Evolutionary conservation across 2,113 vertebrate genomes (phyloP), one percentile per base, ranked within the genome.

Genomic region (Motacilla alba): DNA sequence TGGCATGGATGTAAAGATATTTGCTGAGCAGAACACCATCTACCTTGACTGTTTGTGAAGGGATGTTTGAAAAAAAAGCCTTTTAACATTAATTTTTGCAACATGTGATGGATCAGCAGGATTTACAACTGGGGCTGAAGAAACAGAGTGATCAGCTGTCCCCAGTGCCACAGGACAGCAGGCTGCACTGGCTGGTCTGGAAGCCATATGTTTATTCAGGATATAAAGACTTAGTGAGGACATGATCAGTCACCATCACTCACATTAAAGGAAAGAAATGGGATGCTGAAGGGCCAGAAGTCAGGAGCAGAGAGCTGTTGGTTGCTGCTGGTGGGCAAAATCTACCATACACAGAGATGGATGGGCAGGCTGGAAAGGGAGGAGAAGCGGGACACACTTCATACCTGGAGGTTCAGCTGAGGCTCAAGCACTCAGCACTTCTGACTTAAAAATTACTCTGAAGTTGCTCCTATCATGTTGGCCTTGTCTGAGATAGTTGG

Each of bases 1-100:
- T 73, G n/a, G 28, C 30, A 63, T 53, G 39, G 47, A 64, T 63
- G 15, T 31, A 63, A 73, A 0, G 1, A 6, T 47, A 10, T 62
- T 87, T 91, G 46, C 37, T 63, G 56, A 63, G 56, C 35, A 86
- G 47, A 59, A 47, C 56, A 44, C 43, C 30, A 50, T 17, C 35
- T 37, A 26, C 52, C 27, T 67, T 49, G 35, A 49, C 41, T 67
- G 39, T 39, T 95, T 43, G 15, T 83, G 37, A 93, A 81, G 18
- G 8, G 7, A 69, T 87, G 83, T 85, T 95, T 95, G 72, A 95
- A 90, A 95, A 97, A 35, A 96, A 96, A 41, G 5, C 47, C 30
- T 87, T 89, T 78, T 81, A 75, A 78, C 11, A 12, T 43, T 43
- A 28, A 0, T 12, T 70, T 82, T 74, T 92, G 43, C 64, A 73